A percentile compares a stretch with the other conserved stretches of the same genome.
These are phyloP conservation scores for Stichopus chloronotus DNA, from an alignment of 35 echinoderm and acorn worm species.

Conservation along the genomic window DNA sequence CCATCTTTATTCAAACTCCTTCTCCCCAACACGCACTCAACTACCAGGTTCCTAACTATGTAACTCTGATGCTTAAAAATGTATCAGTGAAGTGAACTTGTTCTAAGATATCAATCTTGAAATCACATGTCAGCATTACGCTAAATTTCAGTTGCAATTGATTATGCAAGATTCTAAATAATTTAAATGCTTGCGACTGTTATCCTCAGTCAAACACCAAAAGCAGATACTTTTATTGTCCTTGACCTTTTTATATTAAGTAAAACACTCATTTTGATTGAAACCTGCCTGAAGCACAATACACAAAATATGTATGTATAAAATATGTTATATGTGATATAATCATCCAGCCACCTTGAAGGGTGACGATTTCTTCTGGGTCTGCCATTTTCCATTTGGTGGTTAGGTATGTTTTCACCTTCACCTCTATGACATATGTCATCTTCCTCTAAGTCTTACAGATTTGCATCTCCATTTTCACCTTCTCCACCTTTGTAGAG, in stretches of 20 bases:
- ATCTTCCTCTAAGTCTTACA: neutral
- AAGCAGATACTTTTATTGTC: neutral
- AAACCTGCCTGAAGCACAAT: neutral
- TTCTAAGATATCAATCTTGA: neutral
- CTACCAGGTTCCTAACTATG: neutral
- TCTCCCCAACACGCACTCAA: neutral
- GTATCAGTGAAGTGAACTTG: neutral
- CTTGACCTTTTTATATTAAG: neutral
- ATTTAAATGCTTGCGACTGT: neutral
- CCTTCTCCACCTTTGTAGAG: neutral
- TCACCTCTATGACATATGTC: neutral
- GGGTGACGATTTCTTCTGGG: neutral
- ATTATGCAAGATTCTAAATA: neutral
- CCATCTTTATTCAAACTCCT: constrained; percentile 13
- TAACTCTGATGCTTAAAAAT: neutral
- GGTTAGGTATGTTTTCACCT: constrained; percentile 11
- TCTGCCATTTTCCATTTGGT: neutral
- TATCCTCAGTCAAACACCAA: neutral
- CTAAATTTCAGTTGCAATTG: neutral
- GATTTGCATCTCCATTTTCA: neutral
- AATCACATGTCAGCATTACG: neutral
- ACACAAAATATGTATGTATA: too few species aligned
- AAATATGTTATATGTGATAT: constrained; percentile 27
- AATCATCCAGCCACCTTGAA: neutral
- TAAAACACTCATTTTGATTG: neutral